A percentile compares a stretch with the other conserved stretches of the same genome.
These are phyloP conservation scores for Parascotia fuliginaria DNA, from an alignment of 2,888 invertebrate species.

Conservation along the genomic window DNA sequence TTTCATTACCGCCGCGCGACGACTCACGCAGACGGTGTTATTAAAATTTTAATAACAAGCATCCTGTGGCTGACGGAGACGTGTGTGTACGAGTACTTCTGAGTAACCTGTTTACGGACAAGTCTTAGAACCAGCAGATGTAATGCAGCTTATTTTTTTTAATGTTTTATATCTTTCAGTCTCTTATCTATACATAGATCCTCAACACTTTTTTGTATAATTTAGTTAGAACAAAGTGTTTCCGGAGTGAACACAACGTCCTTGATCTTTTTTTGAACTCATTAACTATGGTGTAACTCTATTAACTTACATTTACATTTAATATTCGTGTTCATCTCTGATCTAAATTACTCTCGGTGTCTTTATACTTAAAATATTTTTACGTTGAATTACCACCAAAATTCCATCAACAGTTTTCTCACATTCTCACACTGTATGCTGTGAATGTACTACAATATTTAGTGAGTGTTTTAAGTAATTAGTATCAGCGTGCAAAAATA, in stretches of 20 bases:
- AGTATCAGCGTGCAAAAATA: constrained; percentile 11
- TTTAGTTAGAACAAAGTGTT: constrained; percentile 26
- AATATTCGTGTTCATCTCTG: constrained; percentile 2
- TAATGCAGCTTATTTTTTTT: constrained; percentile 36
- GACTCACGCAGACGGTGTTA: constrained; percentile 47
- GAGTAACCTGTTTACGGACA: constrained; percentile 62
- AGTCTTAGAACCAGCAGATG: constrained; percentile 54
- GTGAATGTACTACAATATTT: not conserved
- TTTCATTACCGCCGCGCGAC: constrained; percentile 40
- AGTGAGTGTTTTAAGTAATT: not conserved
- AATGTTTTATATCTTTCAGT: constrained; percentile 30
- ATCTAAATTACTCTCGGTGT: constrained; percentile 3
- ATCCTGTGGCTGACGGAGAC: constrained; percentile 56
- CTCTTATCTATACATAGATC: constrained; percentile 11
- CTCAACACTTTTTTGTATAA: constrained; percentile 27
- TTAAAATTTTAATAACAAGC: constrained; percentile 66
- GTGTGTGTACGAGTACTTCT: constrained; percentile 39
- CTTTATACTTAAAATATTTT: not conserved
- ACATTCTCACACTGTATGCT: not conserved
- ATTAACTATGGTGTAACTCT: not conserved
- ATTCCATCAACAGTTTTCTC: not conserved
- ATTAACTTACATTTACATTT: constrained; percentile 2
- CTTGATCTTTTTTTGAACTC: constrained; percentile 21
- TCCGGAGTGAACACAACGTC: constrained; percentile 38
- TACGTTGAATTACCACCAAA: not conserved